Evolutionary conservation across 2,113 vertebrate genomes (phyloP).

Genomic region (Odontophorus gujanensis): DNA sequence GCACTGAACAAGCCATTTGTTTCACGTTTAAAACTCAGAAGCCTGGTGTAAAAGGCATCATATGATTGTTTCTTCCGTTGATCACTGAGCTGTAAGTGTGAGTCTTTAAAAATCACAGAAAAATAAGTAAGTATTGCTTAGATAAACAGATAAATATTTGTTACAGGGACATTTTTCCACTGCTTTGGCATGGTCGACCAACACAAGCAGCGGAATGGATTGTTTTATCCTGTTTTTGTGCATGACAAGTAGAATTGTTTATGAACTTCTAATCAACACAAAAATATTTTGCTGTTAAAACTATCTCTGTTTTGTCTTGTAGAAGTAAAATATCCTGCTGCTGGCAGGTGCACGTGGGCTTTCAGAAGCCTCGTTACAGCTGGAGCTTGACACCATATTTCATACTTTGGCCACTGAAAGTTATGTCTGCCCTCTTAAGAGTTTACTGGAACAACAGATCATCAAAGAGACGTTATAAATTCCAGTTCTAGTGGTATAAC

Average conservation of each 20-base stretch:
- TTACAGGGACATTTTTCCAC: not conserved
- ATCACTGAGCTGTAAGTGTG: not conserved
- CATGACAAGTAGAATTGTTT: not conserved
- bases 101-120: not conserved
- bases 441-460: not conserved
- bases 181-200: not conserved
- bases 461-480: not conserved
- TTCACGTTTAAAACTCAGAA: not conserved
- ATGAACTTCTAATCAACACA: not conserved
- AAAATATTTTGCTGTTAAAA: slow-evolving; percentile 5
- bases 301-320: not conserved
- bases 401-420: not conserved
- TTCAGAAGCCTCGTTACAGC: not conserved
- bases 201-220: not conserved
- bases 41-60: not conserved
- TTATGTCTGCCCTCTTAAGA: not conserved
- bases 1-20: not conserved
- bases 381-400: not conserved
- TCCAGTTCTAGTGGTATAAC: not conserved
- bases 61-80: not conserved
- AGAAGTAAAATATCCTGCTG: not conserved
- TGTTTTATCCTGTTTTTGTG: not conserved
- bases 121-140: not conserved
- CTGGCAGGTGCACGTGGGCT: not conserved
- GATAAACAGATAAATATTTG: not conserved